Evolutionary conservation across 2,888 invertebrate species (phyloP).

Genomic region (Parnassius orleans): DNA sequence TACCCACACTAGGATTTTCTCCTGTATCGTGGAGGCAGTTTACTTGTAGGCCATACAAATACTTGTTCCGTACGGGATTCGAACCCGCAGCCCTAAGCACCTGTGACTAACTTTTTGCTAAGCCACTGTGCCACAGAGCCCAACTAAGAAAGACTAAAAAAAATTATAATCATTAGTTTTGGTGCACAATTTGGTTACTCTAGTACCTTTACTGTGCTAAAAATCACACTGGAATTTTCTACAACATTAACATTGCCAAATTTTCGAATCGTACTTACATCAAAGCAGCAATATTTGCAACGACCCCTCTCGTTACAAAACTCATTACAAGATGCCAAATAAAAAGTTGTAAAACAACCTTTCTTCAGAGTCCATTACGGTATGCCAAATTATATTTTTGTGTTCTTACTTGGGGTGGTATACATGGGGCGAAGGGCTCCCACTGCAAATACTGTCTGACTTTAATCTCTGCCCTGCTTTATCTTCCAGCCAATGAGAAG

Average conservation of each 20-base stretch:
- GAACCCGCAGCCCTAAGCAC: too few relatives aligned
- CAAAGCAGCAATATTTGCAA: conserved; percentile 49
- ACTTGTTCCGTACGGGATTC: too few relatives aligned
- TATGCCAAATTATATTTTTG: conserved; percentile 76
- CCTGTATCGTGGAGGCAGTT: too few relatives aligned
- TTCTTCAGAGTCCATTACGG: conserved; percentile 68
- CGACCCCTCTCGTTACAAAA: conserved; percentile 62
- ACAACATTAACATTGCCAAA: conserved; percentile 33
- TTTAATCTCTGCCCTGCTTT: conserved; percentile 73
- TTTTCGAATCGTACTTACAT: conserved; percentile 51
- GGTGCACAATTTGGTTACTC: too few relatives aligned
- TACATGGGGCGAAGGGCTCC: conserved; percentile 61
- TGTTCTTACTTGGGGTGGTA: conserved; percentile 64
- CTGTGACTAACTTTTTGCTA: too few relatives aligned
- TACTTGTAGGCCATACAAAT: too few relatives aligned
- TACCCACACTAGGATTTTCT: too few relatives aligned
- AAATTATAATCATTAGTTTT: too few relatives aligned
- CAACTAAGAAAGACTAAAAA: too few relatives aligned
- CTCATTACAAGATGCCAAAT: conserved; percentile 75
- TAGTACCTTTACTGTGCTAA: background rate
- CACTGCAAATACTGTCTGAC: conserved; percentile 66
- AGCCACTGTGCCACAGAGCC: too few relatives aligned
- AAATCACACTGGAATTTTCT: conserved; percentile 33
- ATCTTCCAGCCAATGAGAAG: conserved; percentile 68
- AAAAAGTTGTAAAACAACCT: conserved; percentile 74